Conservation (phyloP, 2,888 invertebrate species). For the Drepanosiphum platanoidis region DNA sequence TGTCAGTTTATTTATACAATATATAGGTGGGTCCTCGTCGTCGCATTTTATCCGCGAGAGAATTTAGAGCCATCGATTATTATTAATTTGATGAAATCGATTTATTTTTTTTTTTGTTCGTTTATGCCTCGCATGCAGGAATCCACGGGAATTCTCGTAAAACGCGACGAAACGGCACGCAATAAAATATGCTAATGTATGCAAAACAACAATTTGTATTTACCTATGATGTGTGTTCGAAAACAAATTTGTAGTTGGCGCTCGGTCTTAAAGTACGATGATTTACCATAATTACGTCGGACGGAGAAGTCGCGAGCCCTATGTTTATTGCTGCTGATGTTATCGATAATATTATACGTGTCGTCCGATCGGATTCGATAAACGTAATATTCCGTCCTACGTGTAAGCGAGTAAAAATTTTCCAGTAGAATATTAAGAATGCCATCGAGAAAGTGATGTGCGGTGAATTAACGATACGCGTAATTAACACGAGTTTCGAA, state of each 20-base stretch:
- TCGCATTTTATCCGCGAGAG: not conserved
- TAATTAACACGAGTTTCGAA: too few relatives aligned
- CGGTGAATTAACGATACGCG: too few relatives aligned
- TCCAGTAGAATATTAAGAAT: not conserved
- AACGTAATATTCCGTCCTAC: not conserved
- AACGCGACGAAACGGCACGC: not conserved
- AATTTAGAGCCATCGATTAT: not conserved
- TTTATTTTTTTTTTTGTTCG: not conserved
- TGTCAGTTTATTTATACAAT: not conserved
- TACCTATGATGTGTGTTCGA: not conserved
- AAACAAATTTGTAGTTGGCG: not conserved
- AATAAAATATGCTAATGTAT: not conserved
- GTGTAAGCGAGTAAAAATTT: too few relatives aligned
- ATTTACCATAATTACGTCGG: not conserved
- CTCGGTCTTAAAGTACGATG: not conserved
- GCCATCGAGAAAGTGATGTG: not conserved
- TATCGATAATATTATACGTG: not conserved
- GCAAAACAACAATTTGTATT: not conserved
- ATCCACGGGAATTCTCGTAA: not conserved
- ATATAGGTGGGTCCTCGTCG: too few relatives aligned
- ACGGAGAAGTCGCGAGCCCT: not conserved
- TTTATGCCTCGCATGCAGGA: too few relatives aligned
- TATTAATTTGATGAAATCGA: not conserved
- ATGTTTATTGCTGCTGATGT: not conserved
- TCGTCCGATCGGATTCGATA: not conserved